A percentile compares a stretch with the other conserved stretches of the same genome.
Conservation (phyloP, 2,113 vertebrate species). For the Bubalus kerabau region DNA sequence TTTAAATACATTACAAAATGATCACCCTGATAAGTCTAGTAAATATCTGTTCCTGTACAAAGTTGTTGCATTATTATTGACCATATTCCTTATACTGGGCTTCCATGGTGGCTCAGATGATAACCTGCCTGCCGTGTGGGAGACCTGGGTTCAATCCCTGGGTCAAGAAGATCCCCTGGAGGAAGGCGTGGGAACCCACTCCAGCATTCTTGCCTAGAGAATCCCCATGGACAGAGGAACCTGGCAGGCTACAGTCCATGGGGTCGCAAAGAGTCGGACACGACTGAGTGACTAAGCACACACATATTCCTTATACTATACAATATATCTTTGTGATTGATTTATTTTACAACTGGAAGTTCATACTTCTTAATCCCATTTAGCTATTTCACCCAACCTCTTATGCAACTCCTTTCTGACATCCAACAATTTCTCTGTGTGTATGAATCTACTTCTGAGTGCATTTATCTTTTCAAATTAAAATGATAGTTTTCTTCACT, state of each 20-base stretch:
- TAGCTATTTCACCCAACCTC: background rate
- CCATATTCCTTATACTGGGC: background rate
- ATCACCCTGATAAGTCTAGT: background rate
- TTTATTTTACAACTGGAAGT: background rate
- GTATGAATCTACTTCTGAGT: background rate
- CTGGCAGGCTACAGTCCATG: background rate
- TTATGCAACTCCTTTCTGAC: background rate
- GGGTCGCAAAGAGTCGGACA: accelerated
- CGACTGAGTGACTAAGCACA: accelerated
- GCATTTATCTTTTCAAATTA: background rate
- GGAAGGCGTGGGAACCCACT: background rate
- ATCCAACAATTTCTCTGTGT: background rate
- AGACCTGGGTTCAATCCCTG: background rate
- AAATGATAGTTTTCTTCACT: background rate
- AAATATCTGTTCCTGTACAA: background rate
- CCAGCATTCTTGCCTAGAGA: background rate
- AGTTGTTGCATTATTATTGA: background rate
- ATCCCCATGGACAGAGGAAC: background rate
- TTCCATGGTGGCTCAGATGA: background rate
- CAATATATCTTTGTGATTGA: background rate
- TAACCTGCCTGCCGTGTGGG: background rate
- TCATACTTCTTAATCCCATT: background rate
- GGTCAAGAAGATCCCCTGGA: background rate
- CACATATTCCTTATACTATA: background rate
- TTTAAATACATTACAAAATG: background rate